phyloP scores from a whole-genome alignment of 1,140 invertebrate genomes.

The Diuraphis noxia region DNA sequence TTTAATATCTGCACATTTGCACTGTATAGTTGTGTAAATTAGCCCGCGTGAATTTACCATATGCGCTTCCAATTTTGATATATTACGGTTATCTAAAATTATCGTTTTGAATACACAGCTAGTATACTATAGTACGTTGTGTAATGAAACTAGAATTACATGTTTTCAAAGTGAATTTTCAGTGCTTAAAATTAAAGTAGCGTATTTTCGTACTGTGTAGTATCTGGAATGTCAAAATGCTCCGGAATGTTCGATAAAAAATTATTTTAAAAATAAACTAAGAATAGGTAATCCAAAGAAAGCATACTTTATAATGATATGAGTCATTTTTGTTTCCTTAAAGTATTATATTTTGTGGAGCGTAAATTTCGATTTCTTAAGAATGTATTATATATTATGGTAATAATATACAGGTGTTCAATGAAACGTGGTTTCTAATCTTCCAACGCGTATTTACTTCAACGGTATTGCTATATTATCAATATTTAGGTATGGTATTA shows the following conservation, averaged over 20 bases:
- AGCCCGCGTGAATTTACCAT: neutral
- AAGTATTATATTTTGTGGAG: neutral
- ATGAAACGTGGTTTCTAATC: neutral
- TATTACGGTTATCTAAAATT: neutral
- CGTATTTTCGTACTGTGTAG: neutral
- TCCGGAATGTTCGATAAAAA: too few species aligned
- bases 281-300: neutral
- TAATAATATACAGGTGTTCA: neutral
- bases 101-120: neutral
- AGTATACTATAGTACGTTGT: neutral
- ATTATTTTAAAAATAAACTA: too few species aligned
- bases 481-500: neutral
- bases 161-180: too few species aligned
- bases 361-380: neutral
- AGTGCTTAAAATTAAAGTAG: neutral
- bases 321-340: neutral
- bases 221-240: too few species aligned
- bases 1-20: neutral
- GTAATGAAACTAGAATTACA: too few species aligned
- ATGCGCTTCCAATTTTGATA: neutral
- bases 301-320: neutral
- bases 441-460: neutral
- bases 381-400: neutral
- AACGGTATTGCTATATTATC: too few species aligned
- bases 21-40: neutral